Conservation (phyloP, 2,113 vertebrate genomes). For the Ariopsis seemanni region DNA sequence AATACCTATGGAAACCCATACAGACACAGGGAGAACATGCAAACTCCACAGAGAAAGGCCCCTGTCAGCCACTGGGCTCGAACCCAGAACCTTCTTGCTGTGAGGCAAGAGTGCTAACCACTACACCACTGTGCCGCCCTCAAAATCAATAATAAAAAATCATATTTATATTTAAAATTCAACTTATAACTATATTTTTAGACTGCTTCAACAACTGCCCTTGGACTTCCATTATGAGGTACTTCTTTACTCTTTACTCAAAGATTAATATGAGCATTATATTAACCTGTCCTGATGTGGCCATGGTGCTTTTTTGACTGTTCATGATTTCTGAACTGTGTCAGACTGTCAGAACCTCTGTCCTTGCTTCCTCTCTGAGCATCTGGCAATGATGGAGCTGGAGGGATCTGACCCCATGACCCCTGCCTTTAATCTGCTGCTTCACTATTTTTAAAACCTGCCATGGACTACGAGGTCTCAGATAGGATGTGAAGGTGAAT, state of each 20-base stretch:
- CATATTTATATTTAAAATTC: not conserved
- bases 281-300: not conserved
- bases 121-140: no score
- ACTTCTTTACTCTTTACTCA: not conserved
- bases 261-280: not conserved
- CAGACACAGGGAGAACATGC: no score
- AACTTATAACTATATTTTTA: not conserved
- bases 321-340: not conserved
- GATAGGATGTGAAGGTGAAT: constrained; percentile 25
- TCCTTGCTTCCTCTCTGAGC: constrained; percentile 17
- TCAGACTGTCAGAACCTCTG: not conserved
- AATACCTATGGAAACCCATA: no score
- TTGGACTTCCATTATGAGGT: not conserved
- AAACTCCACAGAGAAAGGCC: no score
- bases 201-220: not conserved
- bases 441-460: constrained; percentile 12
- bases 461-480: not conserved
- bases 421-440: constrained; percentile 16
- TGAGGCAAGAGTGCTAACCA: no score
- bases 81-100: no score
- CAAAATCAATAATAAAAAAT: not conserved
- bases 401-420: constrained; percentile 14
- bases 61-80: no score
- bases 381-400: constrained; percentile 5
- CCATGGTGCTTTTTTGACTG: constrained; percentile 1